Base-by-base conservation (phyloP, 2,888 invertebrate genomes). In the Epirrhoe alternata region DNA sequence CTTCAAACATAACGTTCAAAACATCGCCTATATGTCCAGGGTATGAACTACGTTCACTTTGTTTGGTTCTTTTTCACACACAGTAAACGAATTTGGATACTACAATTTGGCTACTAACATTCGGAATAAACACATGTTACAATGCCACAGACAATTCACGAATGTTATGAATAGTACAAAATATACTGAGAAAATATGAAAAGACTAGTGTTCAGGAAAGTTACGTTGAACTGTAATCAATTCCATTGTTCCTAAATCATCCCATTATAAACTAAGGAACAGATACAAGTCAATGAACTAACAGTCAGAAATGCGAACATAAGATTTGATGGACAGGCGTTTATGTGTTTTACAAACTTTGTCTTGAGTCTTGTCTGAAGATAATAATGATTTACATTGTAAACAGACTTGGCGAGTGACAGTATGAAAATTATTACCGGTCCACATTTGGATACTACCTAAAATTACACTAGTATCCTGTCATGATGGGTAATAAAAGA, bases 311-410 rank as follows among this genome's bases (percentile, higher is more conserved):
- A 53, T 24, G 45, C 45, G 33, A 47, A 33, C 45, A 14, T 17
- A 57, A n/a, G 14, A 14, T 45, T 35, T 53, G 61, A 52, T 47
- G 45, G 42, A 61, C 31, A 54, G 38, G 50, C 50, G 51, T 47
- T 45, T 24, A 62, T 49, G 47, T 61, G 65, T n/a, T 61, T 38
- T 61, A 57, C 60, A 66, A 52, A 61, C 57, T 50, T 52, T 53
- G 53, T 42, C 24, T 30, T 61, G 42, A n/a, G n/a, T n/a, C 56
- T 56, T 31, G 52, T 52, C 57, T 52, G 52, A 10, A 56, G 56
- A 57, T 56, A 56, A 38, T 30, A 63, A 57, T 31, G 52, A 52
- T 52, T 52, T 53, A 31, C 57, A 52, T 45, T 33, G 51, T 45
- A 52, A 53, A 61, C 45, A 42, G 52, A 45, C 31, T 24, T 35